A percentile compares a stretch with the other conserved stretches of the same genome.
phyloP scores from a whole-genome alignment of 1,140 invertebrate species.

The Arion vulgaris region DNA sequence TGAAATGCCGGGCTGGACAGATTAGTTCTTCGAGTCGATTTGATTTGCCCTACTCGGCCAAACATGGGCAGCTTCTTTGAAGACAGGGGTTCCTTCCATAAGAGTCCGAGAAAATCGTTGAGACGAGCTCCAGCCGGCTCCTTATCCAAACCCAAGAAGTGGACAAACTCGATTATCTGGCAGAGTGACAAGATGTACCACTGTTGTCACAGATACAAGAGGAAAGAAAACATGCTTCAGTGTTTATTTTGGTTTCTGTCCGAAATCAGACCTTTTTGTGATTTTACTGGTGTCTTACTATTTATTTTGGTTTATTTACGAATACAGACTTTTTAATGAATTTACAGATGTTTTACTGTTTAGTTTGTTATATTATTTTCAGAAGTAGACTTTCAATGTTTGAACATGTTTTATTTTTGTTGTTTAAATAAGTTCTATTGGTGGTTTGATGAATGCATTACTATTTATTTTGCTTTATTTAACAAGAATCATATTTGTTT shows the following conservation, averaged over 20 bases:
- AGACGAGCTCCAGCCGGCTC: neutral
- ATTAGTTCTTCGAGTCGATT: conserved; percentile 12
- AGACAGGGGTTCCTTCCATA: neutral
- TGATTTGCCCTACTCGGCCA: conserved; percentile 26
- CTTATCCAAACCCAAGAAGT: conserved; percentile 23
- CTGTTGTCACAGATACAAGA: neutral
- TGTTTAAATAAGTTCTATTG: no score
- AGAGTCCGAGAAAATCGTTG: conserved; percentile 18
- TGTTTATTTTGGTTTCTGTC: neutral
- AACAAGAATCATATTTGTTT: no score
- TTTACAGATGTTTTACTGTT: no score
- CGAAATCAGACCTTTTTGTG: neutral
- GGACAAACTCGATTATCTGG: conserved; percentile 29
- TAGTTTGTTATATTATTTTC: no score
- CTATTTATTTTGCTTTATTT: no score
- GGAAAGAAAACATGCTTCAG: neutral
- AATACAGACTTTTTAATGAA: no score
- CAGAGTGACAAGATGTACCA: conserved; percentile 8
- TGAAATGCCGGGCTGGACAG: neutral
- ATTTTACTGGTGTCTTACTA: neutral
- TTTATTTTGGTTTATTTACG: no score
- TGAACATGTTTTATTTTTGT: no score
- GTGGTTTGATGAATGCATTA: no score
- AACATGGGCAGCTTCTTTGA: conserved; percentile 11
- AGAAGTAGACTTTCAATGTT: no score